Conservation (phyloP, 2,888 invertebrate genomes). For the Cosmopolites sordidus region DNA sequence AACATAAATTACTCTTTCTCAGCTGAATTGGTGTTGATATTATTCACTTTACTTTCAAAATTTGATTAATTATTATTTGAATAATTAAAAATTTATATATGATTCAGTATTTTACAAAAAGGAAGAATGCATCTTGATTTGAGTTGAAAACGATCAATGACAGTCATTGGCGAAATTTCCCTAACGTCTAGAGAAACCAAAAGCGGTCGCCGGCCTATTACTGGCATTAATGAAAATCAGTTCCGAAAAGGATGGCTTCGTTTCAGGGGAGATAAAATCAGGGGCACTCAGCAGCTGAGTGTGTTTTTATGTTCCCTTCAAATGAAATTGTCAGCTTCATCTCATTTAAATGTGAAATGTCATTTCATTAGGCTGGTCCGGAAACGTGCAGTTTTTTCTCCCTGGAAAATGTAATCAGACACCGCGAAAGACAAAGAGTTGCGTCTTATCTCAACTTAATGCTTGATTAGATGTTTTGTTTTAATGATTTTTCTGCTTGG, state of each 20-base stretch:
- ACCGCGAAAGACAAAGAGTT: slow-evolving; percentile 9
- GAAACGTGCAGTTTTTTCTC: slow-evolving; percentile 9
- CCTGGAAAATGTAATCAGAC: slow-evolving; percentile 6
- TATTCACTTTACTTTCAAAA: no score
- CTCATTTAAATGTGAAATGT: slow-evolving; percentile 44
- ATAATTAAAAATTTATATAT: no score
- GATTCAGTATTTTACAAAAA: no score
- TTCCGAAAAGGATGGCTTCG: slow-evolving; percentile 36
- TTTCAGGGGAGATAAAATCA: slow-evolving; percentile 40
- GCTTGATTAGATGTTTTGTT: slow-evolving; percentile 14
- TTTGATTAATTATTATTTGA: no score
- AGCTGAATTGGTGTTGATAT: no score
- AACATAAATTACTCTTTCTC: no score
- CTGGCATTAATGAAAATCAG: slow-evolving; percentile 44
- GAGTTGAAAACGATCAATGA: neutral
- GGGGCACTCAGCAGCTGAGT: slow-evolving; percentile 36
- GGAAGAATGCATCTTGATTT: neutral
- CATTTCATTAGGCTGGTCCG: slow-evolving; percentile 32
- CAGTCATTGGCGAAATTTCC: slow-evolving; percentile 1
- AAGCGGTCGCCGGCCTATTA: slow-evolving; percentile 33
- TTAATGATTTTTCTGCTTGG: slow-evolving; percentile 2
- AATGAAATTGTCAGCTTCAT: slow-evolving; percentile 45
- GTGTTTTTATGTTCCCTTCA: slow-evolving; percentile 46
- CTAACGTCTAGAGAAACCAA: slow-evolving; percentile 4
- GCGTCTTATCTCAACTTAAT: slow-evolving; percentile 10